These are phyloP conservation scores for Nemoura dubitans DNA, from an alignment of 2,888 invertebrate species.

Conservation along the genomic window DNA sequence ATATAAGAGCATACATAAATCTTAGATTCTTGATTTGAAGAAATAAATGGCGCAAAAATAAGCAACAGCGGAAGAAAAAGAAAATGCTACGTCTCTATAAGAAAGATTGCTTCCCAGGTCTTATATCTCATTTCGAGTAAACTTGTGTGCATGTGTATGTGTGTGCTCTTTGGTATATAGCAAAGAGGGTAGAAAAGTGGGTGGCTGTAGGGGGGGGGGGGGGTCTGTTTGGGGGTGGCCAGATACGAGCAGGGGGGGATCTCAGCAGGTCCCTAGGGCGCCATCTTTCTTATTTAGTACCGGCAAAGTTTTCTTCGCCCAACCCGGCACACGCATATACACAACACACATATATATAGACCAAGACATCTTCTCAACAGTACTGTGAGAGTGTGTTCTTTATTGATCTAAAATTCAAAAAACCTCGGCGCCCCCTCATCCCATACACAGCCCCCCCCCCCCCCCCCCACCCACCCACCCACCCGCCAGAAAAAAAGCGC, in stretches of 20 bases:
- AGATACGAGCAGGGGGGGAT: too few relatives aligned
- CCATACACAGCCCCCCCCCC: background rate
- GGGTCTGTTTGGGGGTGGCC: too few relatives aligned
- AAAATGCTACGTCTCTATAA: background rate
- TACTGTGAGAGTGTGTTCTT: background rate
- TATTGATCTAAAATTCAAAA: background rate
- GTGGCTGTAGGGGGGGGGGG: background rate
- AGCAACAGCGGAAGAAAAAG: background rate
- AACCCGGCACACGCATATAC: too few relatives aligned
- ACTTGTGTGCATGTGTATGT: background rate
- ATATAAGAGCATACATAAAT: conserved; percentile 14
- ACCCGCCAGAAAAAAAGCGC: background rate
- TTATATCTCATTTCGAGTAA: background rate
- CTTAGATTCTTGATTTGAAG: background rate
- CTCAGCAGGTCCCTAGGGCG: background rate
- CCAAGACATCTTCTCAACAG: background rate
- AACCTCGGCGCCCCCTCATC: background rate
- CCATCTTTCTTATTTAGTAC: background rate
- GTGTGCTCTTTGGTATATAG: background rate
- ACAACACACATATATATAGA: background rate
- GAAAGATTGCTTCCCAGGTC: background rate
- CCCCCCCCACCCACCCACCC: background rate
- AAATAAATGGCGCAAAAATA: conserved; percentile 14
- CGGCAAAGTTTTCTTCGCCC: background rate
- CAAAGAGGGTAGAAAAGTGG: background rate